Conservation (phyloP, 2,797 vertebrate genomes). For the Intellagama lesueurii region DNA sequence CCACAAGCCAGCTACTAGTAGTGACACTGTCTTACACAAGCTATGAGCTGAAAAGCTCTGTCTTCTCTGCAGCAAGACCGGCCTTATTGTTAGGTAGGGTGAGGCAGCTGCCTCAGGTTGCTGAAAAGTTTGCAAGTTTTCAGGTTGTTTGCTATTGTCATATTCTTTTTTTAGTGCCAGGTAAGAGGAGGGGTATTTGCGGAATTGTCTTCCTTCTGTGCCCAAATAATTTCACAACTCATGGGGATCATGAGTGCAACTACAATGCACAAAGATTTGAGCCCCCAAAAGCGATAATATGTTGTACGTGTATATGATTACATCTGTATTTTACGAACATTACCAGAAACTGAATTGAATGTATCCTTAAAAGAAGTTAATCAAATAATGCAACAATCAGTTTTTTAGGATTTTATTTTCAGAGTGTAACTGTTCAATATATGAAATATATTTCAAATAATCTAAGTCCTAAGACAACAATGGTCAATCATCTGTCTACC, state of each 20-base stretch:
- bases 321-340: background rate
- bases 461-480: conserved; percentile 48
- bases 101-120: background rate
- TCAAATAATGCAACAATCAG: conserved; percentile 58
- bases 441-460: conserved; percentile 61
- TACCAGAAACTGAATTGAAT: conserved; percentile 72
- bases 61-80: background rate
- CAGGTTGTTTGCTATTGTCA: background rate
- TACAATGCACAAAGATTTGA: background rate
- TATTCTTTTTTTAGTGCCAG: background rate
- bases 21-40: background rate
- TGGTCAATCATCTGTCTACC: conserved; percentile 62
- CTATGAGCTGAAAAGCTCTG: background rate
- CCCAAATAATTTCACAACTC: background rate
- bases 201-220: background rate
- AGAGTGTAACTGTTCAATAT: conserved; percentile 67
- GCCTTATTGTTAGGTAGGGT: background rate
- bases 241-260: background rate
- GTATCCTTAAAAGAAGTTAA: conserved; percentile 72
- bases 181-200: background rate
- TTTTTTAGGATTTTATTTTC: conserved; percentile 74
- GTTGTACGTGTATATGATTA: conserved; percentile 51
- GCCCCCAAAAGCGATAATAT: conserved; percentile 17
- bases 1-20: background rate
- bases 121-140: background rate